Percentiles rank a stretch among this genome's conserved stretches.
These are phyloP conservation scores for Cnemophilus loriae DNA, from an alignment of 2,113 vertebrate species.

Conservation along the genomic window DNA sequence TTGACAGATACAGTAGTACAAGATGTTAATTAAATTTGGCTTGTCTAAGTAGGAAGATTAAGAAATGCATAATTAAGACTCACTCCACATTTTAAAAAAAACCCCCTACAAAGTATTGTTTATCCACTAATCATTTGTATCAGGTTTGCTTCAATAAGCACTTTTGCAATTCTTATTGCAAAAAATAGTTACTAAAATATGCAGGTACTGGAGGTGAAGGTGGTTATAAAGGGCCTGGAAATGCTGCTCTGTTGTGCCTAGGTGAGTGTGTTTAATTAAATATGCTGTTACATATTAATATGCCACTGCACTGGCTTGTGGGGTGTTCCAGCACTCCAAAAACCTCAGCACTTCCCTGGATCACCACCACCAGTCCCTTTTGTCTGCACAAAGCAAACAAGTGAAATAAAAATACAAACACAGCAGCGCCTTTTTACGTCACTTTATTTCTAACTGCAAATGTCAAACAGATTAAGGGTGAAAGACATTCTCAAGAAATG, in stretches of 20 bases:
- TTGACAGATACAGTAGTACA: neutral
- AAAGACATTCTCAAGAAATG: neutral
- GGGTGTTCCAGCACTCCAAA: neutral
- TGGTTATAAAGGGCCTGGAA: neutral
- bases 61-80: neutral
- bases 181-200: neutral
- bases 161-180: neutral
- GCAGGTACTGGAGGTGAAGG: neutral
- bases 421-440: neutral
- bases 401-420: conserved; percentile 13
- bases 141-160: neutral
- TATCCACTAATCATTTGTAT: neutral
- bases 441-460: conserved; percentile 22
- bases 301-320: neutral
- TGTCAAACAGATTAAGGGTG: conserved; percentile 31
- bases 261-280: neutral
- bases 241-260: neutral
- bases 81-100: neutral
- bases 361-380: neutral
- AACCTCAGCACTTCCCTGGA: neutral
- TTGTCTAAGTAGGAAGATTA: neutral
- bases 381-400: conserved; percentile 26
- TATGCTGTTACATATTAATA: neutral
- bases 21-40: neutral
- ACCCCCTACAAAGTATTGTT: neutral